phyloP scores from a whole-genome alignment of 2,888 invertebrate genomes.

The Macropis europaea region DNA sequence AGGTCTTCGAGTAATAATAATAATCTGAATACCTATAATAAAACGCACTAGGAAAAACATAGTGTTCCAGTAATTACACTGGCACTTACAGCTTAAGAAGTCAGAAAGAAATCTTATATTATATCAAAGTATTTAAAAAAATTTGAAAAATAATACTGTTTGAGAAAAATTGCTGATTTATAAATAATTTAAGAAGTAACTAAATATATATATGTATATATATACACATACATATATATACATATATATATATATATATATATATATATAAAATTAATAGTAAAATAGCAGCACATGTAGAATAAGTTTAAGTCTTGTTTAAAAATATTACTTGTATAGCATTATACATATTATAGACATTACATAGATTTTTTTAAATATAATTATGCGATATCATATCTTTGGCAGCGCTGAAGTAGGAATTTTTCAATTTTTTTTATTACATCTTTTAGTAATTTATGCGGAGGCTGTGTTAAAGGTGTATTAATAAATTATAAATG shows the following conservation, averaged over 20 bases:
- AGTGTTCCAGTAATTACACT: constrained; percentile 5
- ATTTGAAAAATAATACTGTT: constrained; percentile 19
- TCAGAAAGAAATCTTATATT: constrained; percentile 20
- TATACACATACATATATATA: too few relatives aligned
- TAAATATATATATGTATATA: constrained; percentile 12
- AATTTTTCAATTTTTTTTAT: constrained; percentile 41
- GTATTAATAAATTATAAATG: constrained; percentile 44
- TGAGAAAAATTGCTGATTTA: constrained; percentile 19
- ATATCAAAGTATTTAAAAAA: constrained; percentile 10
- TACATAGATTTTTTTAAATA: constrained; percentile 24
- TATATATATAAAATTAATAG: constrained; percentile 15
- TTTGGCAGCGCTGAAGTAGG: constrained; percentile 25
- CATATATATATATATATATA: too few relatives aligned
- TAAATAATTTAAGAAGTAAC: constrained; percentile 22
- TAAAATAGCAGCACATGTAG: constrained; percentile 19
- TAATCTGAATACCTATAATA: not conserved
- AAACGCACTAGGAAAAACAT: constrained; percentile 20
- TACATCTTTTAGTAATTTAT: constrained; percentile 57
- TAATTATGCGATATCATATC: constrained; percentile 24
- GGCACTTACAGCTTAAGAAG: constrained; percentile 40
- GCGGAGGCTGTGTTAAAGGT: constrained; percentile 57
- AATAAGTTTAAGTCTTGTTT: constrained; percentile 31
- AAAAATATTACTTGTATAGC: constrained; percentile 44
- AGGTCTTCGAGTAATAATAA: constrained; percentile 14
- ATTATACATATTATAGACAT: constrained; percentile 36